Percentiles rank a stretch among this genome's conserved stretches.
Conservation (phyloP, 2,888 invertebrate species). For the Pharmacophagus antenor region DNA sequence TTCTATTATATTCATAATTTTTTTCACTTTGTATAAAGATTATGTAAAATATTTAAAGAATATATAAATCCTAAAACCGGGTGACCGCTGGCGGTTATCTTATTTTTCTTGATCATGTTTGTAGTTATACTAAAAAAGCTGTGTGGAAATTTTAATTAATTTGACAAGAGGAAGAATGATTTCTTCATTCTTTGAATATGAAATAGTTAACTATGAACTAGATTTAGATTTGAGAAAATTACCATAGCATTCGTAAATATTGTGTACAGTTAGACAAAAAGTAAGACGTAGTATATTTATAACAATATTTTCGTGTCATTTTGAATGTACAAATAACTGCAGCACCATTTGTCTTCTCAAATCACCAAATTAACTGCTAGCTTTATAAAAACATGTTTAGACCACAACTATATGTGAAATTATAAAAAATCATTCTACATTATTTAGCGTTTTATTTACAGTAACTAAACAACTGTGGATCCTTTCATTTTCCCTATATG, state of each 20-base stretch:
- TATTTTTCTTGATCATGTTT: slow-evolving; percentile 35
- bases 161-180: slow-evolving; percentile 23
- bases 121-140: slow-evolving; percentile 42
- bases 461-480: too few relatives aligned
- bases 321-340: slow-evolving; percentile 59
- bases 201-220: slow-evolving; percentile 22
- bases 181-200: slow-evolving; percentile 30
- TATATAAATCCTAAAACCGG: slow-evolving; percentile 10
- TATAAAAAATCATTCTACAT: slow-evolving; percentile 66
- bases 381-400: slow-evolving; percentile 60
- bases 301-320: slow-evolving; percentile 53
- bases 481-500: too few relatives aligned
- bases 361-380: slow-evolving; percentile 66
- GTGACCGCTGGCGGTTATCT: slow-evolving; percentile 64
- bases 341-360: slow-evolving; percentile 66
- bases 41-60: slow-evolving; percentile 14
- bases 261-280: slow-evolving; percentile 40
- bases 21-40: slow-evolving; percentile 15
- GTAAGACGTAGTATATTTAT: slow-evolving; percentile 51
- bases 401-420: slow-evolving; percentile 70
- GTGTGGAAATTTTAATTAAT: slow-evolving; percentile 47
- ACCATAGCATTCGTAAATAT: slow-evolving; percentile 19
- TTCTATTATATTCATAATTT: slow-evolving; percentile 22
- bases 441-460: slow-evolving; percentile 30
- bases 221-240: slow-evolving; percentile 20